Conservation (phyloP, 2,888 invertebrate species). For the Andricus curvator region DNA sequence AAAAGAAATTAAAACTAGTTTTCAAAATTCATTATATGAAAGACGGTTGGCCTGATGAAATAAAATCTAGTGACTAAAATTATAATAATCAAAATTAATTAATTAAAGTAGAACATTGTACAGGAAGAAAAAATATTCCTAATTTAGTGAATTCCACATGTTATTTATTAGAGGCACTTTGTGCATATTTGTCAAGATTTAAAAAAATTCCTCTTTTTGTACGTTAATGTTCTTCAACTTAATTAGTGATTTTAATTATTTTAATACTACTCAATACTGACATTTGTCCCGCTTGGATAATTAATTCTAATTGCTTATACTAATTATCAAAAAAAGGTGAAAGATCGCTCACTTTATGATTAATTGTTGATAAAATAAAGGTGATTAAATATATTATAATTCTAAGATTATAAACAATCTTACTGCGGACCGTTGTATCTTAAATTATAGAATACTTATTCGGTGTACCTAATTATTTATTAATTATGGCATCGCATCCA, state of each 20-base stretch:
- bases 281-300: conserved; percentile 33
- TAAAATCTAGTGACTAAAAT: not conserved
- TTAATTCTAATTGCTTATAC: not conserved
- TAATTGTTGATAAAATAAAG: not conserved
- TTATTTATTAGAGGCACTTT: no score
- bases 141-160: no score
- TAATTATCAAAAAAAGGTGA: not conserved
- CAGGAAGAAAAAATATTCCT: no score
- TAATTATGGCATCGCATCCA: conserved; percentile 68
- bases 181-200: no score
- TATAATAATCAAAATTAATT: not conserved
- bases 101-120: not conserved
- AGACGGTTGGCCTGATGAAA: conserved; percentile 32
- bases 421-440: not conserved
- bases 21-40: not conserved
- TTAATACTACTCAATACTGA: conserved; percentile 14
- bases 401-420: not conserved
- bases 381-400: not conserved
- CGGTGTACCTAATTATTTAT: conserved; percentile 3
- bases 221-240: no score
- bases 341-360: not conserved
- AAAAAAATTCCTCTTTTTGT: no score
- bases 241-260: not conserved
- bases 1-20: not conserved
- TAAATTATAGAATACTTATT: conserved; percentile 17